Conservation (phyloP, 2,797 vertebrate genomes). For the Scleropages formosus region DNA sequence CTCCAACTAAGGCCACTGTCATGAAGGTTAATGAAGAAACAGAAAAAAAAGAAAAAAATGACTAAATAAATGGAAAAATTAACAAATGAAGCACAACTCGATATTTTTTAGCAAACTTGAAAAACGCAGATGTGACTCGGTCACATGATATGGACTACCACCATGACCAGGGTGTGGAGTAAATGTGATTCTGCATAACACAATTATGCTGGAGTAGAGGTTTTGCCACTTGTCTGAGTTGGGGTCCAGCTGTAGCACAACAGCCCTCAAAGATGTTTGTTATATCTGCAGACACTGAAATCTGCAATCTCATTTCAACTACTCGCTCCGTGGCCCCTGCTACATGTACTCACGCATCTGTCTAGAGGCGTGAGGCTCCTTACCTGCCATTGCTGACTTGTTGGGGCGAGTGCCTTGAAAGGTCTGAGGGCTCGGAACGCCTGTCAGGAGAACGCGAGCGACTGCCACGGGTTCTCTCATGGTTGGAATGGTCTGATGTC, state of each 20-base stretch:
- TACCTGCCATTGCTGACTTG: conserved; percentile 95
- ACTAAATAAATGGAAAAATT: background rate
- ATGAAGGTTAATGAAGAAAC: background rate
- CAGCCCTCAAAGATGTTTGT: too few relatives aligned
- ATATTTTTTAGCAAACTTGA: too few relatives aligned
- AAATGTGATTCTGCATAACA: too few relatives aligned
- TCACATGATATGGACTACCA: too few relatives aligned
- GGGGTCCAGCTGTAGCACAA: too few relatives aligned
- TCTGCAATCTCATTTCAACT: background rate
- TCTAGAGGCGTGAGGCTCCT: conserved; percentile 32
- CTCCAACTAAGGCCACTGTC: conserved; percentile 42
- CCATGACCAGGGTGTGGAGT: background rate
- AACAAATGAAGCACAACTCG: background rate
- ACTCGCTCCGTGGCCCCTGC: background rate
- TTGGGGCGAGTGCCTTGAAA: conserved; percentile 87
- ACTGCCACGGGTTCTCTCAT: conserved; percentile 78
- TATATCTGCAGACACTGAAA: background rate
- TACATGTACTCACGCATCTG: background rate
- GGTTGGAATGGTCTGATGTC: conserved; percentile 95
- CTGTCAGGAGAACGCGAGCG: conserved; percentile 89
- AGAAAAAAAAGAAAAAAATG: conserved; percentile 16
- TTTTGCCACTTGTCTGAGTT: background rate
- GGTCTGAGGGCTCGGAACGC: conserved; percentile 83
- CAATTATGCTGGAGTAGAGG: background rate
- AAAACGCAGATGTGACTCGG: too few relatives aligned